A percentile compares a stretch with the other conserved stretches of the same genome.
Evolutionary conservation across 2,888 invertebrate species (phyloP).

Genomic region (Hybos culiciformis): DNA sequence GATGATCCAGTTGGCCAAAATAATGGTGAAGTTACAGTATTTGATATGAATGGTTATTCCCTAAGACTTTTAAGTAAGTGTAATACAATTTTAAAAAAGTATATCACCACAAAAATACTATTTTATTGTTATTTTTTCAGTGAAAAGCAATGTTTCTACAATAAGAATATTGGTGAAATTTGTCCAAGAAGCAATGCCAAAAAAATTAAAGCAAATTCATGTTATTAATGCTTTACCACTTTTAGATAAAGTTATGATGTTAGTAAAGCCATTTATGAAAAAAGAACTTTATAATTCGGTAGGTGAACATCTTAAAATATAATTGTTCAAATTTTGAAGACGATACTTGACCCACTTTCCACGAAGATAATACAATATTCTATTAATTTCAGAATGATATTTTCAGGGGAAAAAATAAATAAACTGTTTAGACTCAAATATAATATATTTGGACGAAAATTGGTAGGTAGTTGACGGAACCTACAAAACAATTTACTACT

Average conservation of each 20-base stretch:
- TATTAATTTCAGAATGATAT: no score
- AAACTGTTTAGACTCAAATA: no score
- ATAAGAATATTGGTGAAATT: conserved; percentile 25
- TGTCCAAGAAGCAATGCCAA: conserved; percentile 26
- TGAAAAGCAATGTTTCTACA: conserved; percentile 24
- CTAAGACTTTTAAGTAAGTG: conserved; percentile 47
- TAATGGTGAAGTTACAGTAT: conserved; percentile 52
- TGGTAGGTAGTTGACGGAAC: no score
- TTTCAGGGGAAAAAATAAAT: no score
- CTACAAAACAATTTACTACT: no score
- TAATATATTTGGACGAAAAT: no score
- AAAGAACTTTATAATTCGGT: conserved; percentile 47
- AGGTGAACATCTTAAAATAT: neutral
- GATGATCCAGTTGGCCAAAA: conserved; percentile 38
- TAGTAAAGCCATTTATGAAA: conserved; percentile 50
- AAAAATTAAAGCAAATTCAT: conserved; percentile 37
- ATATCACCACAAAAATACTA: no score
- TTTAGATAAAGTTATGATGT: conserved; percentile 44
- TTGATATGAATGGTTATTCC: conserved; percentile 50
- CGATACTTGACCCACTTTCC: no score
- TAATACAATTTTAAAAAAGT: conserved; percentile 12
- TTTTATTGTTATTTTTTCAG: no score
- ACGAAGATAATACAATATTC: no score
- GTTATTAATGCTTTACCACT: conserved; percentile 48
- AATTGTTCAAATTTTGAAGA: no score